phyloP scores from a whole-genome alignment of 2,797 vertebrate species.

The Balearica regulorum region DNA sequence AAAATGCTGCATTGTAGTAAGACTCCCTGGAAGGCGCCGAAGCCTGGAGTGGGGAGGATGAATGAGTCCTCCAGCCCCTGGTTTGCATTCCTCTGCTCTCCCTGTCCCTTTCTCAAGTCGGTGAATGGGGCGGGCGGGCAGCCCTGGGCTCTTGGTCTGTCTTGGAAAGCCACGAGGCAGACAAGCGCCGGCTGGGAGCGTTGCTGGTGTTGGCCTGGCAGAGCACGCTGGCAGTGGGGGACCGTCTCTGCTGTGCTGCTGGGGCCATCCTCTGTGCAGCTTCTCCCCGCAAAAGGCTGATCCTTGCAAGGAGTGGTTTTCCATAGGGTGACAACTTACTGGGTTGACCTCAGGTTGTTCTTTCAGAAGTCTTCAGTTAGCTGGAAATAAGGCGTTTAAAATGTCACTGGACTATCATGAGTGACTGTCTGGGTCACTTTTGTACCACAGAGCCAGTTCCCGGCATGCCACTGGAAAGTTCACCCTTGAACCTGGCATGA shows the following conservation, averaged over 20 bases:
- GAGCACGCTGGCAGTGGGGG: not conserved
- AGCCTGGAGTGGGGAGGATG: not conserved
- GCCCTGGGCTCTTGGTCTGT: not conserved
- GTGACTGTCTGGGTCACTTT: not conserved
- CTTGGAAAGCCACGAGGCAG: not conserved
- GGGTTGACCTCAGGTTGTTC: not conserved
- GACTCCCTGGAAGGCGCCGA: not conserved
- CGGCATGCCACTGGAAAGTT: not conserved
- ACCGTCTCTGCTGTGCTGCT: fast-evolving
- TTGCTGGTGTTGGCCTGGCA: not conserved
- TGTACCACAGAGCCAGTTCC: not conserved
- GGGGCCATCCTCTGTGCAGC: not conserved
- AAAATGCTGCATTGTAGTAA: not conserved
- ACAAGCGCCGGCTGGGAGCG: fast-evolving
- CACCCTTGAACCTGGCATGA: not conserved
- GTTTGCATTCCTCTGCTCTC: constrained; percentile 16
- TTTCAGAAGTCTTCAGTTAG: not conserved
- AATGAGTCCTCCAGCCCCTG: not conserved
- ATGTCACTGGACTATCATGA: not conserved
- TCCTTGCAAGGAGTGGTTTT: not conserved
- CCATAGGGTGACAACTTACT: not conserved
- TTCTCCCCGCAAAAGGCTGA: not conserved
- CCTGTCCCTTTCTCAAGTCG: not conserved
- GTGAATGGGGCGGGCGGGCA: not conserved
- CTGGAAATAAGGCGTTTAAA: not conserved